Evolutionary conservation across 2,888 invertebrate genomes (phyloP).

Genomic region (Bembecia ichneumoniformis): DNA sequence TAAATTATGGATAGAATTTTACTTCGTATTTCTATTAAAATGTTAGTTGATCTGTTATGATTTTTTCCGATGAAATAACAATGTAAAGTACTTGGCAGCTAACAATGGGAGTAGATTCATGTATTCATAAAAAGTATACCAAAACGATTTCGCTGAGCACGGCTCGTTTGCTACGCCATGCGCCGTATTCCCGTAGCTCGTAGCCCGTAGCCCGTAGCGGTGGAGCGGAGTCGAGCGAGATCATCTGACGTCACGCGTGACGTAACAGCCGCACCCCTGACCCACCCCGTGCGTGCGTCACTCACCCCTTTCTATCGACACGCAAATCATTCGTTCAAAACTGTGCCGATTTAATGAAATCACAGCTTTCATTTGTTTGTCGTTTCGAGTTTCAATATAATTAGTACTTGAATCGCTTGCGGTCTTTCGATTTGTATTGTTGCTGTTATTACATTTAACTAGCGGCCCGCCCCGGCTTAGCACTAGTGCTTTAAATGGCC

Average conservation of each 20-base stretch:
- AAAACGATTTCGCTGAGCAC: slow-evolving; percentile 14
- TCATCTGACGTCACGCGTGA: slow-evolving; percentile 48
- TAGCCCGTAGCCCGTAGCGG: slow-evolving; percentile 27
- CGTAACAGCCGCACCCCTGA: slow-evolving; percentile 50
- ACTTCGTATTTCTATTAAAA: too few species aligned
- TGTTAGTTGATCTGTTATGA: too few species aligned
- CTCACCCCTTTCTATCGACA: slow-evolving; percentile 23
- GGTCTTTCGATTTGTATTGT: too few species aligned
- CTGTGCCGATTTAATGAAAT: slow-evolving; percentile 31
- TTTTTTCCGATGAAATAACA: too few species aligned
- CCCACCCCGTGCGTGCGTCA: slow-evolving; percentile 31
- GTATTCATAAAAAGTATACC: slow-evolving; percentile 11
- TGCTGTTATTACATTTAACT: too few species aligned
- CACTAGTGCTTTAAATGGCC: too few species aligned
- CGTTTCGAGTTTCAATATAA: background rate
- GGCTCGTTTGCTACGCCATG: slow-evolving; percentile 25
- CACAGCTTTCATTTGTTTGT: background rate
- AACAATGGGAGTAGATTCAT: background rate
- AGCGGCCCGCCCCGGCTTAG: too few species aligned
- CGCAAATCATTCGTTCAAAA: slow-evolving; percentile 51
- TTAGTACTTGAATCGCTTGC: background rate
- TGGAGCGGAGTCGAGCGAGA: slow-evolving; percentile 11
- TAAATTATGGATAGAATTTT: too few species aligned
- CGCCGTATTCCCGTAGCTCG: slow-evolving; percentile 18
- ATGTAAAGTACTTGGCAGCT: too few species aligned